phyloP scores from a whole-genome alignment of 1,140 invertebrate species.

The Colletes latitarsis region DNA sequence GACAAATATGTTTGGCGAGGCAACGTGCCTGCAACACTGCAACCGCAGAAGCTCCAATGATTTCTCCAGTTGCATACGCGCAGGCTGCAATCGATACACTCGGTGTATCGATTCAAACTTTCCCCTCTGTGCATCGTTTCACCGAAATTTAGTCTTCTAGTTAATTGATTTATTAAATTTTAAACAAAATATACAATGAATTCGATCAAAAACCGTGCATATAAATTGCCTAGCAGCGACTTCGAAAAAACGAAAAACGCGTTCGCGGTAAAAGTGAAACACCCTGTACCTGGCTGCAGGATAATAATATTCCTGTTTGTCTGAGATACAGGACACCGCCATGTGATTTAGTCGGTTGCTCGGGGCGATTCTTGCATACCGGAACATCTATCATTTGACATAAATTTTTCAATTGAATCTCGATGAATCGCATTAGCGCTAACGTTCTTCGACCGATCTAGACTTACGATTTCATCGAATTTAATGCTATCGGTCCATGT shows the following conservation, averaged over 20 bases:
- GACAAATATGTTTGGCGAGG: not conserved
- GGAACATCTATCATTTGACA: constrained; percentile 48
- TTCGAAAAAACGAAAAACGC: not conserved
- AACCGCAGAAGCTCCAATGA: not conserved
- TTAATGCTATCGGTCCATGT: not conserved
- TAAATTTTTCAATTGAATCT: constrained; percentile 34
- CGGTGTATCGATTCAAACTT: not conserved
- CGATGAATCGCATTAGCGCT: constrained; percentile 26
- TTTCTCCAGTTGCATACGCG: constrained; percentile 17
- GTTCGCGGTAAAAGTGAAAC: constrained; percentile 11
- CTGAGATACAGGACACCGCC: constrained; percentile 33
- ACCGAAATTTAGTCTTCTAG: too few relatives aligned
- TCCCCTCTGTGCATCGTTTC: too few relatives aligned
- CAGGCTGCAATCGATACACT: not conserved
- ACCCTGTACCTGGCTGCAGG: constrained; percentile 2
- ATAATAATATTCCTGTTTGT: constrained; percentile 45
- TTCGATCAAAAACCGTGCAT: not conserved
- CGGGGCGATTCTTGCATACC: constrained; percentile 32
- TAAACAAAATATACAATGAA: not conserved
- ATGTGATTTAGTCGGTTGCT: constrained; percentile 42
- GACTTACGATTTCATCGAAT: not conserved
- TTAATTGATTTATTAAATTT: too few relatives aligned
- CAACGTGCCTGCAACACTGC: constrained; percentile 1
- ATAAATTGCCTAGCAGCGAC: not conserved
- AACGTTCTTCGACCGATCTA: too few relatives aligned